Percentiles rank a stretch among this genome's conserved stretches.
Evolutionary conservation across 2,113 vertebrate species (phyloP).

Genomic region (Haemorhous mexicanus): DNA sequence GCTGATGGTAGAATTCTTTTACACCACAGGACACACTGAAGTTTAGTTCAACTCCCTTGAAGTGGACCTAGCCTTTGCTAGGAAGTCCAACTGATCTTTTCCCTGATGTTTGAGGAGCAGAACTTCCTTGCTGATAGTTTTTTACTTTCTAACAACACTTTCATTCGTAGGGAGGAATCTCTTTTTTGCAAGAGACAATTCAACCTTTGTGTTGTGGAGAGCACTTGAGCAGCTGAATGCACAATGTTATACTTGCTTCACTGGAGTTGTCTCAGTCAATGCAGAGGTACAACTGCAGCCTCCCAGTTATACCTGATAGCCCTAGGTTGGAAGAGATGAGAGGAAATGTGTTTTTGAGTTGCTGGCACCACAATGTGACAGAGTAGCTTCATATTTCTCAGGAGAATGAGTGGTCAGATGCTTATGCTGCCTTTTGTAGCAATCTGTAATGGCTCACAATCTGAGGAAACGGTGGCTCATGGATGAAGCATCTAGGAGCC

Average conservation of each 20-base stretch:
- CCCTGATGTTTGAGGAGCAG: neutral
- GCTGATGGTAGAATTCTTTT: neutral
- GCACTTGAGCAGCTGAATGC: neutral
- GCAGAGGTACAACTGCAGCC: neutral
- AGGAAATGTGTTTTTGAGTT: neutral
- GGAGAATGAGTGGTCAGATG: neutral
- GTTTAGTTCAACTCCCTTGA: neutral
- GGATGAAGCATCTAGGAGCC: neutral
- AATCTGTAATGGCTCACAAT: neutral
- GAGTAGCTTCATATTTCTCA: neutral
- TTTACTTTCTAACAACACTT: neutral
- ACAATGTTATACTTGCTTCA: neutral
- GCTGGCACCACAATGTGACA: neutral
- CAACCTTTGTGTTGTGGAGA: neutral
- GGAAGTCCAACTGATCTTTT: neutral
- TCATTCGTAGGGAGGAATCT: accelerated
- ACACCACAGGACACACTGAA: neutral
- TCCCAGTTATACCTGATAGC: neutral
- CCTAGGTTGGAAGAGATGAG: neutral
- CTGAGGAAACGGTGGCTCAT: neutral
- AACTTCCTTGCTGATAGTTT: neutral
- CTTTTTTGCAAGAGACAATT: neutral
- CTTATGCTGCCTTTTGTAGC: neutral
- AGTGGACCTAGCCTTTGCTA: neutral
- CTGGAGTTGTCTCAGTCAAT: neutral